A percentile compares a stretch with the other conserved stretches of the same genome.
Evolutionary conservation across 1,140 invertebrate species (phyloP).

Genomic region (Mya arenaria): DNA sequence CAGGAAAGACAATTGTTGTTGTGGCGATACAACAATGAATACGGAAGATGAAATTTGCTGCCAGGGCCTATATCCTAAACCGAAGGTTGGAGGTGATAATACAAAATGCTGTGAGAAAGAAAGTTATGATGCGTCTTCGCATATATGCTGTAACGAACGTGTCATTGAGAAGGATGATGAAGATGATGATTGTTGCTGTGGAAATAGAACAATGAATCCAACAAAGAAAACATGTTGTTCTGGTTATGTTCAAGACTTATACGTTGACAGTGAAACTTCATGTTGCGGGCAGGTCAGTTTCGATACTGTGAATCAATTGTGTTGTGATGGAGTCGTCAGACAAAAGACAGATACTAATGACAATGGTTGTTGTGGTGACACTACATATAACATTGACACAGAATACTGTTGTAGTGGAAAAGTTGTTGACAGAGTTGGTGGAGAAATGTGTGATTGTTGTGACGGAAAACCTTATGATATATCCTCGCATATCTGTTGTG

Average conservation of each 20-base stretch:
- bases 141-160: conserved; percentile 3
- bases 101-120: conserved; percentile 7
- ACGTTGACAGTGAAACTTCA: not conserved
- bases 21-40: conserved; percentile 37
- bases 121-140: conserved; percentile 11
- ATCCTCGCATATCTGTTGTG: conserved; percentile 10
- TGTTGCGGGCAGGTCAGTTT: conserved; percentile 16
- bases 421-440: conserved; percentile 3
- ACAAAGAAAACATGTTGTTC: conserved; percentile 11
- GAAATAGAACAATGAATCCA: conserved; percentile 36
- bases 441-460: conserved; percentile 26
- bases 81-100: not conserved
- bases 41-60: conserved; percentile 16
- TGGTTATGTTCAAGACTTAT: not conserved
- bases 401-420: conserved; percentile 18
- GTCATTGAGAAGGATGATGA: not conserved
- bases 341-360: conserved; percentile 9
- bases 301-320: not conserved
- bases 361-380: conserved; percentile 11
- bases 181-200: conserved; percentile 34
- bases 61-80: not conserved
- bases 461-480: not conserved
- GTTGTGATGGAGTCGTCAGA: conserved; percentile 8
- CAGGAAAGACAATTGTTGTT: conserved; percentile 4
- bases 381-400: not conserved